A percentile compares a stretch with the other conserved stretches of the same genome.
These are phyloP conservation scores for Apocheima hispidaria DNA, from an alignment of 2,888 invertebrate genomes.

Conservation along the genomic window DNA sequence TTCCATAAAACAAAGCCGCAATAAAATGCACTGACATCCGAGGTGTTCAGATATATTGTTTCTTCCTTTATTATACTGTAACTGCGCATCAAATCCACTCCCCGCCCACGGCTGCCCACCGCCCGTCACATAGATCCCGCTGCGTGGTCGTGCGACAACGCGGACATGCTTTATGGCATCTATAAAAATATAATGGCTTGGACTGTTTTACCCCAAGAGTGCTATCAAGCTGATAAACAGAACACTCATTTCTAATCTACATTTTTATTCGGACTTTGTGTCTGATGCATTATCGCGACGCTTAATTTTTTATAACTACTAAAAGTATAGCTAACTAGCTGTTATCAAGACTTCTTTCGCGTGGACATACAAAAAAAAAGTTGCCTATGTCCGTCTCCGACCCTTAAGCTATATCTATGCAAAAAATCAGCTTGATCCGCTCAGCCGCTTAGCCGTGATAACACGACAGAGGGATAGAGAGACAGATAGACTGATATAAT, in stretches of 20 bases:
- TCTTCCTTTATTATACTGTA: slow-evolving; percentile 43
- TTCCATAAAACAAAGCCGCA: slow-evolving; percentile 23
- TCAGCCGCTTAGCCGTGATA: too few relatives aligned
- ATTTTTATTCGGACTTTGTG: background rate
- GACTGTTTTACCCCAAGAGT: slow-evolving; percentile 34
- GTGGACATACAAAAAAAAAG: too few relatives aligned
- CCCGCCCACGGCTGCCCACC: slow-evolving; percentile 41
- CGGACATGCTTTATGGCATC: slow-evolving; percentile 51
- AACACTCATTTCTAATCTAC: slow-evolving; percentile 3
- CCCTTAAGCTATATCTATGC: too few relatives aligned
- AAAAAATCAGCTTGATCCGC: too few relatives aligned
- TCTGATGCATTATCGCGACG: background rate
- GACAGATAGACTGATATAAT: too few relatives aligned
- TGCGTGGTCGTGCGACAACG: slow-evolving; percentile 33
- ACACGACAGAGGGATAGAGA: too few relatives aligned
- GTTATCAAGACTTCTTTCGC: too few relatives aligned
- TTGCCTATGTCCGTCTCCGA: too few relatives aligned
- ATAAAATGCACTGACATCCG: slow-evolving; percentile 17
- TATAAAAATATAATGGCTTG: slow-evolving; percentile 54
- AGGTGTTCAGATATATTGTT: slow-evolving; percentile 28
- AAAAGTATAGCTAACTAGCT: too few relatives aligned
- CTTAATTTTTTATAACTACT: too few relatives aligned
- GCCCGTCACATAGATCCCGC: slow-evolving; percentile 13
- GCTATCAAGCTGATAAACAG: slow-evolving; percentile 26
- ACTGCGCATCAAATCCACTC: slow-evolving; percentile 39